phyloP scores from a whole-genome alignment of 2,797 vertebrate species.

The Cottoperca gobio region DNA sequence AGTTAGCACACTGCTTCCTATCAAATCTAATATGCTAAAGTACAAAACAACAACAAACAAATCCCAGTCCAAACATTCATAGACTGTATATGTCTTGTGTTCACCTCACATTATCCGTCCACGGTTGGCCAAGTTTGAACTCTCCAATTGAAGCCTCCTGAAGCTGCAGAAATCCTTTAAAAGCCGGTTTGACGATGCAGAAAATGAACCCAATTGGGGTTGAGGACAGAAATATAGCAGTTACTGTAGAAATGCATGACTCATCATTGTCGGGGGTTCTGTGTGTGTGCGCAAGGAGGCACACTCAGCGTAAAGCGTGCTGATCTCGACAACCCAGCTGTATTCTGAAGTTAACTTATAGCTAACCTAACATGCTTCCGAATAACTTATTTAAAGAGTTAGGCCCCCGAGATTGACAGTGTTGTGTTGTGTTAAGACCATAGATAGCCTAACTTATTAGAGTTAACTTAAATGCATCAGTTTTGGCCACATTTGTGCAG shows the following conservation, averaged over 20 bases:
- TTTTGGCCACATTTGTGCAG: background rate
- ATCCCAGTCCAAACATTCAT: constrained; percentile 16
- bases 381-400: no score
- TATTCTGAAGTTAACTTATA: no score
- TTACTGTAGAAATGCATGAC: constrained; percentile 52
- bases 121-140: constrained; percentile 33
- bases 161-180: constrained; percentile 56
- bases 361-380: background rate
- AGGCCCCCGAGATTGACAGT: background rate
- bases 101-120: constrained; percentile 24
- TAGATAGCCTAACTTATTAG: no score
- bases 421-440: background rate
- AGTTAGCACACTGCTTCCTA: background rate
- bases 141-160: constrained; percentile 27
- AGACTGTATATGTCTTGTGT: constrained; percentile 16
- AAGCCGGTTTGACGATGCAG: constrained; percentile 41
- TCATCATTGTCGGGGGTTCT: constrained; percentile 47
- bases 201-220: constrained; percentile 38
- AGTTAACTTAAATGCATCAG: background rate
- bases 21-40: background rate
- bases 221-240: constrained; percentile 50
- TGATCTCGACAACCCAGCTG: no score
- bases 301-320: no score
- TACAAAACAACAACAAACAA: background rate
- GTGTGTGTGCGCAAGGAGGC: no score